Base-by-base conservation (phyloP, 2,888 invertebrate species). In the Euproctis similis region DNA sequence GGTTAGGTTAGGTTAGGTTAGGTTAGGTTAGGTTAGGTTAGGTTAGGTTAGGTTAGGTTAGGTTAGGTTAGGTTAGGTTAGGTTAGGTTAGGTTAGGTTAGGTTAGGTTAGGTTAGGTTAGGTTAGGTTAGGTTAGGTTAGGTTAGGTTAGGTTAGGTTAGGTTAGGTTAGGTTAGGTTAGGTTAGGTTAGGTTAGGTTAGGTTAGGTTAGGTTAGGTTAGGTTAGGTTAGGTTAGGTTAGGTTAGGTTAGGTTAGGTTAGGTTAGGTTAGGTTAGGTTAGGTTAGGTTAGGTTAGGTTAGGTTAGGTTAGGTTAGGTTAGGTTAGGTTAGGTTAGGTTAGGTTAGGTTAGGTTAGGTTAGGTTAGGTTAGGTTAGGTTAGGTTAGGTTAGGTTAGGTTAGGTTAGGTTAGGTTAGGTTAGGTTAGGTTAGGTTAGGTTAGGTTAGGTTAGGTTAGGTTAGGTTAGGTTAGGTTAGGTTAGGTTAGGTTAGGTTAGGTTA, bases 101-200 rank as follows among this genome's bases (percentile, higher is more conserved):
- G 26, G 32, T 25, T 32, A 24, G 24, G 32, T 25, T 32, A 23
- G 27, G 32, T 32, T 32, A 32, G 32, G 32, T 32, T 27, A 27
- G 32, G 32, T 32, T 32, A 27, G 32, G 32, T 32, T 32, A 27
- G 28, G 31, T 32, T 32, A n/a, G n/a, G n/a, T n/a, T n/a, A n/a
- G n/a, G n/a, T n/a, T n/a, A n/a, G n/a, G n/a, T n/a, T n/a, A n/a
- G n/a, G n/a, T n/a, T n/a, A n/a, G n/a, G n/a, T n/a, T n/a, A n/a
- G n/a, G n/a, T n/a, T n/a, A n/a, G n/a, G n/a, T n/a, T n/a, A n/a
- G n/a, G n/a, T n/a, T n/a, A n/a, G n/a, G n/a, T n/a, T n/a, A n/a
- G n/a, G n/a, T n/a, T n/a, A n/a, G n/a, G n/a, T n/a, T n/a, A n/a
- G n/a, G n/a, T n/a, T n/a, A n/a, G n/a, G n/a, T n/a, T n/a, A n/a